phyloP scores from a whole-genome alignment of 2,797 vertebrate genomes.

The Sphaeramia orbicularis region DNA sequence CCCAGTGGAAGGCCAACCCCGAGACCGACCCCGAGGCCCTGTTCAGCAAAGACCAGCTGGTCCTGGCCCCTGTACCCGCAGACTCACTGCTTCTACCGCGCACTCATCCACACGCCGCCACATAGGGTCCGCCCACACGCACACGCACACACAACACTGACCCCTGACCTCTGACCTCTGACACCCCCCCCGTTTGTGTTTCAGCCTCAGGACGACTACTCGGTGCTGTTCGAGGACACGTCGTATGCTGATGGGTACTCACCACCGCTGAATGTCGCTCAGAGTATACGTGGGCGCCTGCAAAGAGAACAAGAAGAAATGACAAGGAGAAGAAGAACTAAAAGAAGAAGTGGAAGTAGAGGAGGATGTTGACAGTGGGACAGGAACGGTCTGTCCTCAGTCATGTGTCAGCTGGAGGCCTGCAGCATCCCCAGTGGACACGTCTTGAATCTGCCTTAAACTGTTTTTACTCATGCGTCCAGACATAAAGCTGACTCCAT shows the following conservation, averaged over 20 bases:
- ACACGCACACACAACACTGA: too few relatives aligned
- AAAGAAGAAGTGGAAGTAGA: too few relatives aligned
- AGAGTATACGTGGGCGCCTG: constrained; percentile 95
- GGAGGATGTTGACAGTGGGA: too few relatives aligned
- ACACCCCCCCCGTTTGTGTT: constrained; percentile 12
- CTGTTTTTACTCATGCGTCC: too few relatives aligned
- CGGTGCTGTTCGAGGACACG: constrained; percentile 94
- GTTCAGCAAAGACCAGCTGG: constrained; percentile 95
- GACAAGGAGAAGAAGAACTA: constrained; percentile 53
- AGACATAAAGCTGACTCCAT: too few relatives aligned
- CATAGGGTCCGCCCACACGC: too few relatives aligned
- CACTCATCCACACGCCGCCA: too few relatives aligned
- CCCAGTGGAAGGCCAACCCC: constrained; percentile 96
- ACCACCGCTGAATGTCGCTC: constrained; percentile 93
- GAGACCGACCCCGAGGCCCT: constrained; percentile 94
- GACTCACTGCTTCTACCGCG: constrained; percentile 95
- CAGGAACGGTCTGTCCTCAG: too few relatives aligned
- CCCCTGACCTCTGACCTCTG: too few relatives aligned
- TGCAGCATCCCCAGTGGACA: too few relatives aligned
- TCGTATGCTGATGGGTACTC: constrained; percentile 95
- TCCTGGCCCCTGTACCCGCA: constrained; percentile 94
- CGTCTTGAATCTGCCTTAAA: too few relatives aligned
- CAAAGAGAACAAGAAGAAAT: constrained; percentile 96
- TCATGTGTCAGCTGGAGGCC: too few relatives aligned
- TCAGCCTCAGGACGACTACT: constrained; percentile 95